Base-by-base conservation (phyloP, 2,113 vertebrate genomes). In the Trichomycterus rosablanca region DNA sequence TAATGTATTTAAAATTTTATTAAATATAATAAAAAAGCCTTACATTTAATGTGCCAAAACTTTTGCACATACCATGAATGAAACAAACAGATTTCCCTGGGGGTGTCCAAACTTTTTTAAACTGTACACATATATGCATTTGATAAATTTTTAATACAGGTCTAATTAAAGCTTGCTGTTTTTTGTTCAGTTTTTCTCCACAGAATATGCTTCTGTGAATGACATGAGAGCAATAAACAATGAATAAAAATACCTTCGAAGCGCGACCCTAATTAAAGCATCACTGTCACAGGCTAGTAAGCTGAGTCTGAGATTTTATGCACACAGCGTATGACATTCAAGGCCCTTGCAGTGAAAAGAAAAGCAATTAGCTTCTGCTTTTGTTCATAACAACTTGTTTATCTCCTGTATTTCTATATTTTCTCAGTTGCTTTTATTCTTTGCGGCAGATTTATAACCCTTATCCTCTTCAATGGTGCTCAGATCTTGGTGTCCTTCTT, bases 231-330 rank as follows among this genome's bases (percentile, higher is more conserved):
- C 12, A 35, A 3, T 14, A 51, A 71, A 49, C 8, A 23, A 1
- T 22, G 61, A 70, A 72, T 73, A 69, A 76, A 80, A 76, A 79
- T 62, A 72, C 53, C 56, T 0, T 63, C 7, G 18, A 55, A 54
- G 46, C 7, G 5, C 55, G 66, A 53, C 68, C 70, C 60, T 80
- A 74, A 83, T 84, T 80, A 79, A 79, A 68, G 45, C 70, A 62
- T 64, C 26, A 37, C 60, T 19, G 16, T 50, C 64, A 68, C 56
- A 55, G 50, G 30, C 30, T 16, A 19, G 77, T 78, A 62, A 53
- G 52, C 70, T 39, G 40, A 59, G 70, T 50, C 51, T 11, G 57
- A 19, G 51, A 46, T 7, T 80, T 50, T 14, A 52, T n/a, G 37
- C 30, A 32, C 50, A 50, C 18, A 46, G 52, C 23, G 30, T 12